Conservation (phyloP, 64 coral and sea anemone genomes). For the Montipora efflorescens region DNA sequence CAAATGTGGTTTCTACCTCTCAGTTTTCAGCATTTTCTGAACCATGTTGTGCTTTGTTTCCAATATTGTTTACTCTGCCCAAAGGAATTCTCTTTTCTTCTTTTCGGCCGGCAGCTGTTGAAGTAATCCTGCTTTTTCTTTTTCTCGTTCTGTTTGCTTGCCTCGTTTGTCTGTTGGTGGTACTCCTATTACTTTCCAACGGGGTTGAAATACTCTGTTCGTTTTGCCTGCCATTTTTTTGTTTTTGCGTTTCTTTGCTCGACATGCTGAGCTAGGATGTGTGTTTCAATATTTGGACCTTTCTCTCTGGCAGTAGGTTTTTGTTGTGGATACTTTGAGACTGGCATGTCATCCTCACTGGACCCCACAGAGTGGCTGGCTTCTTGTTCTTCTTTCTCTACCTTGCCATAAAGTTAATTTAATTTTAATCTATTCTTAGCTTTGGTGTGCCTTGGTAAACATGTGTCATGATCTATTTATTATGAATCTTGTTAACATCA, state of each 20-base stretch:
- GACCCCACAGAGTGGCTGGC: no score
- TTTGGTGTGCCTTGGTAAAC: background rate
- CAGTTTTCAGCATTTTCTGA: no score
- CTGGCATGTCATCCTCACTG: background rate
- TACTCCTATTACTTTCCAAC: background rate
- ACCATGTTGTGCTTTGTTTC: no score
- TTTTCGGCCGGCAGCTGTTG: background rate
- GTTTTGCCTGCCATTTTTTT: background rate
- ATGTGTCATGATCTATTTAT: background rate
- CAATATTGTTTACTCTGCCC: background rate
- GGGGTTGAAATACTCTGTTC: background rate
- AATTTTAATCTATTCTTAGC: background rate
- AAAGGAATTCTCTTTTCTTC: conserved; percentile 4
- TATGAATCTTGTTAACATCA: background rate
- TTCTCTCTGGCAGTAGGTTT: background rate
- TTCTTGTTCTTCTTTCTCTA: no score
- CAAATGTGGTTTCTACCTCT: no score
- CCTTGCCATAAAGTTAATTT: no score
- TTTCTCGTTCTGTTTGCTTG: background rate
- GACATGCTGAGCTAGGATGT: background rate
- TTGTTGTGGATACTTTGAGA: background rate
- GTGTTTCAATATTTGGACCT: background rate
- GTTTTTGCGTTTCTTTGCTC: background rate
- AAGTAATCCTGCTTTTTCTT: background rate
- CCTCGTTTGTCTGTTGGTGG: background rate